These are phyloP conservation scores for Caenorhabditis sinica DNA, from an alignment of 2,888 invertebrate species.

Conservation along the genomic window DNA sequence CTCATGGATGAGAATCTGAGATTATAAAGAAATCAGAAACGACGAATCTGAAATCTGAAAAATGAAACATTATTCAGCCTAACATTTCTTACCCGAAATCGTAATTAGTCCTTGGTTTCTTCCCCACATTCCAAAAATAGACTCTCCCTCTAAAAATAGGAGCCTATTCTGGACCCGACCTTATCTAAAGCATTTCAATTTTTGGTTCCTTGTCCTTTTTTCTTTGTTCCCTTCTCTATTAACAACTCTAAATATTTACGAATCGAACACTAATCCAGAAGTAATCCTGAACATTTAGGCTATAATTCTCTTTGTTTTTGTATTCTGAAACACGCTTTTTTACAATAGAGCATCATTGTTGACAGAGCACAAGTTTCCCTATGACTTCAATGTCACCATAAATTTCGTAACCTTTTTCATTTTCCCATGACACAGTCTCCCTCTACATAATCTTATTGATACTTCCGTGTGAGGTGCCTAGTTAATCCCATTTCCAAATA, in stretches of 20 bases:
- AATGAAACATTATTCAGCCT: too few species aligned
- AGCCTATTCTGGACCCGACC: too few species aligned
- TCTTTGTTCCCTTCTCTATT: conserved; percentile 1
- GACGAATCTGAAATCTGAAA: too few species aligned
- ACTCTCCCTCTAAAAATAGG: background rate
- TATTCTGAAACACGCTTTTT: conserved; percentile 15
- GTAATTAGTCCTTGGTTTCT: too few species aligned
- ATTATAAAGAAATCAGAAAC: too few species aligned
- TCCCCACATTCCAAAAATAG: background rate
- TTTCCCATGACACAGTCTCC: conserved; percentile 34
- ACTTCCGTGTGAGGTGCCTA: conserved; percentile 28
- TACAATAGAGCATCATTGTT: background rate
- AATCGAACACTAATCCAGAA: conserved; percentile 5
- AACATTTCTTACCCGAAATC: too few species aligned
- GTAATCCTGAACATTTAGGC: background rate
- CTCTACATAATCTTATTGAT: conserved; percentile 9
- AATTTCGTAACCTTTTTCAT: conserved; percentile 49
- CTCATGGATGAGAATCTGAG: too few species aligned
- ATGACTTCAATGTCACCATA: background rate
- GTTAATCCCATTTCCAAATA: conserved; percentile 42
- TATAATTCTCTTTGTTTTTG: conserved; percentile 10
- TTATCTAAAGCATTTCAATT: background rate
- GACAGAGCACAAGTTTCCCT: conserved; percentile 16
- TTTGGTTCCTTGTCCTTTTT: background rate
- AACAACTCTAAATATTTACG: conserved; percentile 25